Base-by-base conservation (phyloP, 2,797 vertebrate genomes). In the Lophura swinhoii region DNA sequence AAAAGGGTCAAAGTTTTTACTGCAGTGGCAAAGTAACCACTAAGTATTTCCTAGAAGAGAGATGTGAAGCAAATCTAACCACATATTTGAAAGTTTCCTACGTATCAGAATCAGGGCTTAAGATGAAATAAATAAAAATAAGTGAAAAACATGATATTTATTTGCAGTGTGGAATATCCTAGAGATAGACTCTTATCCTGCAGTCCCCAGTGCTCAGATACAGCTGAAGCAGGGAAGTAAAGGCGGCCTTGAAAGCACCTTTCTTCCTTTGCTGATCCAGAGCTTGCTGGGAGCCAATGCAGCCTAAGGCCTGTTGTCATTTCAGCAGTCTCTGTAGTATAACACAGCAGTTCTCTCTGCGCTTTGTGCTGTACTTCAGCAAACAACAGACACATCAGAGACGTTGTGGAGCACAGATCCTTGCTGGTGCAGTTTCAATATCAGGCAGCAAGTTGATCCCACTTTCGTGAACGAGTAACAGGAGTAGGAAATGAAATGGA, bases 1-100 rank as follows among this genome's bases (percentile, higher is more conserved):
- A 95, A 81, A 93, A 39, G 67, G 70, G 63, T 93, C 62, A 85
- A 86, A 95, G 48, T 86, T 94, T 97, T 90, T 82, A 91, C 0
- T 77, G 31, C 59, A 94, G 60, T 29, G 43, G 76, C n/a, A 29
- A 62, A 73, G 48, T 56, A 67, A 88, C 56, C 41, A 17, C 66
- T 8, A 59, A 95, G 75, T 66, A 68, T 78, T 86, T 69, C 68
- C 87, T 88, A 91, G 51, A 72, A 63, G 33, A 66, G 60, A 59
- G 70, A 43, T 29, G 14, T 64, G 73, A 80, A 83, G 79, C 44
- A 55, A 84, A 91, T 64, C 64, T 62, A 78, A 77, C 60, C 14
- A 0, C 51, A 43, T 12, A 14, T 62, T 74, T 49, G 46, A 81
- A 71, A 71, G 21, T 28, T 79, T 83, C 69, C 53, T 37, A 48